Percentiles rank a stretch among this genome's conserved stretches.
Evolutionary conservation across 1,140 invertebrate genomes (phyloP).

Genomic region (Drosophila littoralis): DNA sequence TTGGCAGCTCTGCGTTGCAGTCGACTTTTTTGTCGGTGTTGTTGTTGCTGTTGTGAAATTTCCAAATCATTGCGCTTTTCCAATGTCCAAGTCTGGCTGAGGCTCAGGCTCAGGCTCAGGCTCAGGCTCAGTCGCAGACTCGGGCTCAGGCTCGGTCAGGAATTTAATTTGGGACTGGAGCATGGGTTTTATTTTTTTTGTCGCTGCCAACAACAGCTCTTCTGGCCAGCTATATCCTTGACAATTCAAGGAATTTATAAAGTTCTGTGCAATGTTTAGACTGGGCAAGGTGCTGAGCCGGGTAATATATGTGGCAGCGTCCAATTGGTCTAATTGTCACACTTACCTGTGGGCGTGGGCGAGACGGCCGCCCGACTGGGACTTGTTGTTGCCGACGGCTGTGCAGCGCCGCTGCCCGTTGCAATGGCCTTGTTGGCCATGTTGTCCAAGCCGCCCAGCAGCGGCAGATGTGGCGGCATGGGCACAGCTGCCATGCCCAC

Average conservation of each 20-base stretch:
- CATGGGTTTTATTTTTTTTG: conserved; percentile 24
- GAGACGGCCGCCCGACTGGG: conserved; percentile 44
- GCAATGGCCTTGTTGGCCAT: conserved; percentile 9
- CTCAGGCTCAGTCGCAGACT: not conserved
- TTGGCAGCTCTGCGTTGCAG: conserved; percentile 54
- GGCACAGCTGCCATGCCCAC: conserved; percentile 51
- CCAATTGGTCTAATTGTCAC: not conserved
- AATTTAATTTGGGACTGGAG: conserved; percentile 39
- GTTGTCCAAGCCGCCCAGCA: conserved; percentile 44
- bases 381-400: conserved; percentile 59
- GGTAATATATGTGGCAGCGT: not conserved
- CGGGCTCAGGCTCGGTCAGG: conserved; percentile 22
- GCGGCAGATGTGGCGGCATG: conserved; percentile 64
- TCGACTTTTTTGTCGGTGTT: conserved; percentile 6
- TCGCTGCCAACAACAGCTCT: conserved; percentile 16
- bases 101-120: not conserved
- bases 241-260: conserved; percentile 65
- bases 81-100: conserved; percentile 33
- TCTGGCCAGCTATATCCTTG: conserved; percentile 52
- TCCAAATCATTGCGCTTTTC: conserved; percentile 82
- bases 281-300: conserved; percentile 31
- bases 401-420: conserved; percentile 33
- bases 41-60: conserved; percentile 76
- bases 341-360: conserved; percentile 69
- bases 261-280: conserved; percentile 28